Evolutionary conservation across 2,113 vertebrate species (phyloP), one percentile per base, ranked within the genome.

Genomic region (Sisor rabdophorus): DNA sequence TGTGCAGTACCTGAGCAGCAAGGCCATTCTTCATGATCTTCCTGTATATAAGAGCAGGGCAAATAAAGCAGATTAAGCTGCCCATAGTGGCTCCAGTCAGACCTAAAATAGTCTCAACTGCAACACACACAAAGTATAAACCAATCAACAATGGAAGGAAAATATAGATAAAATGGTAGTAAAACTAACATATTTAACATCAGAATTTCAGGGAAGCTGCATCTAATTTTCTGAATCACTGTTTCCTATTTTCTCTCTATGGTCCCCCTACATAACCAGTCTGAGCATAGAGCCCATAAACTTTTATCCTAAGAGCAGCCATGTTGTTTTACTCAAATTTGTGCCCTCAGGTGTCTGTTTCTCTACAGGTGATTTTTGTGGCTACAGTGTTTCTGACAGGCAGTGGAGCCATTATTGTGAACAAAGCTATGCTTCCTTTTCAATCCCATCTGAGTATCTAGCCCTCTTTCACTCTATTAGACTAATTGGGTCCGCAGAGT

Each of bases 21-120:
- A 96, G 79, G 0, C 90, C 84, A 24, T 89, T 96, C 90, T 94
- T 96, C 89, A 98, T 96, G 87, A 95, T 93, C 85, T 95, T 98
- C 87, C 84, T 95, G 89, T 95, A 95, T 90, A 99, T 98, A 74
- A 99, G 94, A 79, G 97, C 96, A 0, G 97, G 97, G 85, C 97
- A 99, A 86, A 99, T 93, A 83, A 99, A 99, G 87, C 97, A 99
- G 90, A 99, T 99, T 83, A 99, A 93, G 86, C 96, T 99, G 47
- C 97, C 97, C 95, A 96, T 99, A 0, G 96, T 99, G 2, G 97
- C 97, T 60, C 97, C 97, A 0, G 97, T 99, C 80, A 98, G 91
- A 79, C 95, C 97, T 83, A 99, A 88, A 82, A 99, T 92, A 0
- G 97, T 99, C 88, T 99, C 97, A 92, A 99, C 97, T 99, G 30